Conservation (phyloP, 2,797 vertebrate genomes). For the Dendrocincla fuliginosa region DNA sequence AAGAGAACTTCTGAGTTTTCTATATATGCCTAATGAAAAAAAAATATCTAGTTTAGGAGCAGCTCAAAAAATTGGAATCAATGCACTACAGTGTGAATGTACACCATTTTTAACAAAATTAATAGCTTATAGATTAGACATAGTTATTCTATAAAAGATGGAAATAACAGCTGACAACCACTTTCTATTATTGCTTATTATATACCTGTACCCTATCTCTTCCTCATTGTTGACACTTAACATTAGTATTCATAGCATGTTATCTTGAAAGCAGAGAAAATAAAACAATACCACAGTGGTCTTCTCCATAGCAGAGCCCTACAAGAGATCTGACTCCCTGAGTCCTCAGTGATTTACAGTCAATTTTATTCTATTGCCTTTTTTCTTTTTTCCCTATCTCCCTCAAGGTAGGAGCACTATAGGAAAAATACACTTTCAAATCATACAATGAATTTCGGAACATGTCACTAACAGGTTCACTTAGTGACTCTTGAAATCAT, state of each 20-base stretch:
- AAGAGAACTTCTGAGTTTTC: background rate
- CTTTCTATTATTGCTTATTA: background rate
- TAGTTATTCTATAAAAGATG: background rate
- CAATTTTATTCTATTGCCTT: constrained; percentile 17
- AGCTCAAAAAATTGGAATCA: background rate
- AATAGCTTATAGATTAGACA: background rate
- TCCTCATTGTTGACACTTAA: background rate
- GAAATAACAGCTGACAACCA: background rate
- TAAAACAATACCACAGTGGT: constrained; percentile 33
- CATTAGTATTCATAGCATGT: constrained; percentile 40
- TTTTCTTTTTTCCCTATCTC: background rate
- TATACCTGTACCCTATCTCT: background rate
- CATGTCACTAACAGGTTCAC: background rate
- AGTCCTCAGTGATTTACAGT: constrained; percentile 27
- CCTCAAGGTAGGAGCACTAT: background rate
- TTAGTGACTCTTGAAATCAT: background rate
- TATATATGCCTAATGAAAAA: background rate
- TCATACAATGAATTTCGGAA: background rate
- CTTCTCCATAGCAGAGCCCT: constrained; percentile 13
- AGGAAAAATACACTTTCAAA: constrained; percentile 26
- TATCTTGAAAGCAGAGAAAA: constrained; percentile 24
- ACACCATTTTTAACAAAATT: background rate
- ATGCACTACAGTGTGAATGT: background rate
- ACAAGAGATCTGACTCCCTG: background rate
- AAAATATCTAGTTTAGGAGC: background rate